Base-by-base conservation (phyloP, 2,797 vertebrate genomes). In the Hapalemur alaotrensis region DNA sequence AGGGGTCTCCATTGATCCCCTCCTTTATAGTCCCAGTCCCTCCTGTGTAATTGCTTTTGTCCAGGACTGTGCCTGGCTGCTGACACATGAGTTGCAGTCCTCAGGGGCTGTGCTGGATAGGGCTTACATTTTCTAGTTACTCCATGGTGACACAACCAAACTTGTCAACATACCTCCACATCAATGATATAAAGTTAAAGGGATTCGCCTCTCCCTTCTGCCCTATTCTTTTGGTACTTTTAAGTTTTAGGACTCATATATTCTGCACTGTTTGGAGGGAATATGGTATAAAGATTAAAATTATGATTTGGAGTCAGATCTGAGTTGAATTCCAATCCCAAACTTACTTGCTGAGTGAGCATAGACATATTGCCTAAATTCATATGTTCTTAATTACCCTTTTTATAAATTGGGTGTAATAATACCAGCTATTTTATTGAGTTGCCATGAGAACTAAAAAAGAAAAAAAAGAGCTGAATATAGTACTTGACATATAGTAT, bases 171-270 rank as follows among this genome's bases (percentile, higher is more conserved):
- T 48, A 82, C 35, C 23, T 88, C 52, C 20, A 5, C 52, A 50
- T 32, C 30, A 50, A 8, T 23, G 30, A 83, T 6, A 30, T 6
- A 25, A 91, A 79, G 30, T 95, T 73, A 70, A 78, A 96, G 78
- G 38, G 17, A 17, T 61, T 72, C 6, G 75, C 81, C 7, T 93
- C 46, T 95, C 46, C 76, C 30, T 73, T 85, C n/a, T 88, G 48
- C 35, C 65, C n/a, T 86, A 50, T 82, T n/a, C 70, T 95, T 81
- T 93, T n/a, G 67, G 38, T 65, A 65, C 23, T 95, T 95, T 50
- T 35, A 65, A 30, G 52, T 18, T 80, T 89, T 67, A 84, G 46
- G 23, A 69, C 3, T 90, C 52, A 54, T 89, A 54, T 48, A 14
- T 67, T 93, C 25, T 86, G 43, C 9, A 13, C 30, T 88, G 13